Evolutionary conservation across 2,888 invertebrate genomes (phyloP), one percentile per base, ranked within the genome.

Genomic region (Caenorhabditis becei): DNA sequence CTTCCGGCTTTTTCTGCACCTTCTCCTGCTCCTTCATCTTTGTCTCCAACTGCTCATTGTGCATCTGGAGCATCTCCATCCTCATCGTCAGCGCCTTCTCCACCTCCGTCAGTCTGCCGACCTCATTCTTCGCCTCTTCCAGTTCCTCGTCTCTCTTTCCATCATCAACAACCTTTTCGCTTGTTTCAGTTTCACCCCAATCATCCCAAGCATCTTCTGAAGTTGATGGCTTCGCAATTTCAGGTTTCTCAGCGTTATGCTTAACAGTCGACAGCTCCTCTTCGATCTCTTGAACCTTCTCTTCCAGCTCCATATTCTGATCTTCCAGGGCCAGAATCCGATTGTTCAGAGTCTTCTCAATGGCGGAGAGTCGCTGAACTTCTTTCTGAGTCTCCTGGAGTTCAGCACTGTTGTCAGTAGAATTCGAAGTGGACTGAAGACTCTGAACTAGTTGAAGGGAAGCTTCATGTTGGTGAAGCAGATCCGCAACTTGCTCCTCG

Each of bases 401-500:
- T 11, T 61, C 35, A 16, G 16, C 11, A 4, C 16, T 23, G 28
- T 58, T 20, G 10, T 71, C 71, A 10, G 54, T 26, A 8, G 32
- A 26, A n/a, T 54, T 54, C 2, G 67, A 44, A n/a, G 69, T 37
- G 7, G 58, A 47, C 47, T 69, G 56, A 14, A 47, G 44, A 18
- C 28, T 23, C 10, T 44, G 44, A 1, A 41, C 41, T n/a, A 54
- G 63, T 37, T 65, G 74, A 5, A 74, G 14, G 16, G 24, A 10
- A 2, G 18, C 44, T 14, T 74, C 66, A 56, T 71, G 65, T 35
- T 67, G 59, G 28, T 78, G 44, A 65, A 77, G 70, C 44, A 79
- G 63, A n/a, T 69, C 74, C 2, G 70, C 63, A 1, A 74, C 63
- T 18, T 74, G 63, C 56, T 70, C 66, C 41, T 80, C 80, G 10